A percentile compares a stretch with the other conserved stretches of the same genome.
Evolutionary conservation across 1,140 invertebrate genomes (phyloP).

Genomic region (Bicyclus anynana): DNA sequence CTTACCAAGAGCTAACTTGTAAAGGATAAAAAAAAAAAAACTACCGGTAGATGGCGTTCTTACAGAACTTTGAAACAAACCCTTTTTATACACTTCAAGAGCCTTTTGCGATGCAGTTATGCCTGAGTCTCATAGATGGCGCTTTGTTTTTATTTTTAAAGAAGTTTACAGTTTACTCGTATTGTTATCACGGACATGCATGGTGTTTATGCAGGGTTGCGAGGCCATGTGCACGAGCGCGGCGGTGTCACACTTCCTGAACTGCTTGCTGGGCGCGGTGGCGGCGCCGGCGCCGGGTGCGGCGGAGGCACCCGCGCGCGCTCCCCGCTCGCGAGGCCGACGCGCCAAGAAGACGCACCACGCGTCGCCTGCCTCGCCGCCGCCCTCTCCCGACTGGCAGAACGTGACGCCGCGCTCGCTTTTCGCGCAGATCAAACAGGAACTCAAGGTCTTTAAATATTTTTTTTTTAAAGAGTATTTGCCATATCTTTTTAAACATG

Average conservation of each 20-base stretch:
- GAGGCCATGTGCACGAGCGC: constrained; percentile 93
- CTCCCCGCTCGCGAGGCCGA: constrained; percentile 41
- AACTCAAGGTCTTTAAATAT: constrained; percentile 80
- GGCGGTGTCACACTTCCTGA: constrained; percentile 96
- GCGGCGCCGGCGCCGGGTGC: constrained; percentile 81
- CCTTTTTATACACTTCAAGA: too few relatives aligned
- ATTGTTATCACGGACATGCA: too few relatives aligned
- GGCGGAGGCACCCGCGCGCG: constrained; percentile 61
- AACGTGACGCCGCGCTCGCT: constrained; percentile 89
- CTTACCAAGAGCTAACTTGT: too few relatives aligned
- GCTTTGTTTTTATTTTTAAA: too few relatives aligned
- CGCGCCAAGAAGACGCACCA: constrained; percentile 76
- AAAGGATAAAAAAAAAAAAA: too few relatives aligned
- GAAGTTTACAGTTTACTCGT: too few relatives aligned
- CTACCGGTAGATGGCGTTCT: too few relatives aligned
- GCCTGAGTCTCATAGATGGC: too few relatives aligned
- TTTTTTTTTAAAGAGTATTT: background rate
- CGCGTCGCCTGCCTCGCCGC: constrained; percentile 69
- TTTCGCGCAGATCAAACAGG: constrained; percentile 92
- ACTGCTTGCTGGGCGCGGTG: constrained; percentile 92
- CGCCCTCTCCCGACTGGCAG: constrained; percentile 86
- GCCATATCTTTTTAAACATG: too few relatives aligned
- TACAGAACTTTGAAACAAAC: too few relatives aligned
- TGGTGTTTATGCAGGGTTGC: constrained; percentile 38
- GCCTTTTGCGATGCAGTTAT: too few relatives aligned